phyloP scores from a whole-genome alignment of 2,888 invertebrate genomes.

The Pammene fasciana region DNA sequence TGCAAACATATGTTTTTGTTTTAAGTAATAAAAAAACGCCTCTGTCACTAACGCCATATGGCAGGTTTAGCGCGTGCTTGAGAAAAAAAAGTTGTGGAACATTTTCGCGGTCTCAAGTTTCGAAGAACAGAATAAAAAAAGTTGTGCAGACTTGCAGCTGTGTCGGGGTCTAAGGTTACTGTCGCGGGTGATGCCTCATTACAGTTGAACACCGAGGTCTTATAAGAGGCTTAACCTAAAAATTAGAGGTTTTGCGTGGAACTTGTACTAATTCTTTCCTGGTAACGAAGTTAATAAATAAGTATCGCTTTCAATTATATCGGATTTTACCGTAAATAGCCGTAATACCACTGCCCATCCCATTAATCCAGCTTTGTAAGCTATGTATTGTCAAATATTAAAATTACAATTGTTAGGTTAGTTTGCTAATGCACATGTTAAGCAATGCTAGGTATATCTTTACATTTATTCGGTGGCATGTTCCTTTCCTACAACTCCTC shows the following conservation, averaged over 20 bases:
- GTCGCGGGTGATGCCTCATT: slow-evolving; percentile 58
- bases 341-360: no score
- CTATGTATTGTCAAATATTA: no score
- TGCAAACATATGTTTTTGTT: slow-evolving; percentile 8
- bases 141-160: slow-evolving; percentile 67
- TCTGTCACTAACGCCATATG: slow-evolving; percentile 71
- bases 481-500: no score
- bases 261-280: slow-evolving; percentile 15
- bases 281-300: slow-evolving; percentile 3
- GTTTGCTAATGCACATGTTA: no score
- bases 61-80: slow-evolving; percentile 75
- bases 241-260: slow-evolving; percentile 5
- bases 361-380: no score
- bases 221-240: slow-evolving; percentile 13
- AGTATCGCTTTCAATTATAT: not conserved
- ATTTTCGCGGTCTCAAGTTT: slow-evolving; percentile 76
- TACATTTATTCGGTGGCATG: no score
- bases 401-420: no score
- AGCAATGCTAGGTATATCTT: no score
- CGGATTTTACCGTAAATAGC: not conserved
- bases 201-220: slow-evolving; percentile 27
- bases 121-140: slow-evolving; percentile 68
- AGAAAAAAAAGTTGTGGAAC: slow-evolving; percentile 59
- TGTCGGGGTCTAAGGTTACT: slow-evolving; percentile 74
- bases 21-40: slow-evolving; percentile 28